Percentiles rank a stretch among this genome's conserved stretches.
These are phyloP conservation scores for Tenebrio molitor DNA, from an alignment of 1,140 invertebrate genomes.

Conservation along the genomic window DNA sequence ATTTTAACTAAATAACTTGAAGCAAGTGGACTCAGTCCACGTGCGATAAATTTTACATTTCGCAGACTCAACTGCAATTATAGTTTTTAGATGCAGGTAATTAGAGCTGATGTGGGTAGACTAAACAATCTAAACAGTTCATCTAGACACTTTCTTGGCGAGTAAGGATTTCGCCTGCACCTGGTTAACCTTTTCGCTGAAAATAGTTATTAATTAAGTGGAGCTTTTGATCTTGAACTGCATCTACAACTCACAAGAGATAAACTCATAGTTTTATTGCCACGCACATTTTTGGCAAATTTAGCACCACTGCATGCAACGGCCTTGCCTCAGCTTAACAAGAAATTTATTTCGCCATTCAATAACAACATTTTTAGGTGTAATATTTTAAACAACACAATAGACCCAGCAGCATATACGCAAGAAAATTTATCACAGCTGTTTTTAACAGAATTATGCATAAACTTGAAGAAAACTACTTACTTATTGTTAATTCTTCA, in stretches of 20 bases:
- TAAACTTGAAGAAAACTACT: too few species aligned
- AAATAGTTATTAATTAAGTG: slow-evolving; percentile 37
- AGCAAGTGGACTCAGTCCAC: slow-evolving; percentile 1
- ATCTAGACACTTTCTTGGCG: slow-evolving; percentile 58
- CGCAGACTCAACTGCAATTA: slow-evolving; percentile 12
- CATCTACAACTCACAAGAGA: not conserved
- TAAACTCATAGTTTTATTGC: not conserved
- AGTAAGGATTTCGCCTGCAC: slow-evolving; percentile 42
- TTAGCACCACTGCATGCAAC: too few species aligned
- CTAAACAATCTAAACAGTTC: slow-evolving; percentile 56
- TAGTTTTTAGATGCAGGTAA: slow-evolving; percentile 46
- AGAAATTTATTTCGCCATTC: too few species aligned
- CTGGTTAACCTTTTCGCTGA: slow-evolving; percentile 53
- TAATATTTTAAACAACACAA: too few species aligned
- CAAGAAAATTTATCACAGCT: too few species aligned
- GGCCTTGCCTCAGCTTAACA: too few species aligned
- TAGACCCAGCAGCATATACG: too few species aligned
- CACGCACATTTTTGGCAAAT: too few species aligned
- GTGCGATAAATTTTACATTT: slow-evolving; percentile 24
- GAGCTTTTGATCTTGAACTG: slow-evolving; percentile 18
- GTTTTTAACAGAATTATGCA: too few species aligned
- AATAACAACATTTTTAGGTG: too few species aligned
- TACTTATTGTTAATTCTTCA: too few species aligned
- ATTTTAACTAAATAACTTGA: slow-evolving; percentile 5
- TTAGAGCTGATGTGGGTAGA: slow-evolving; percentile 57